phyloP scores from a whole-genome alignment of 2,888 invertebrate genomes.

The Galerucella pusilla region DNA sequence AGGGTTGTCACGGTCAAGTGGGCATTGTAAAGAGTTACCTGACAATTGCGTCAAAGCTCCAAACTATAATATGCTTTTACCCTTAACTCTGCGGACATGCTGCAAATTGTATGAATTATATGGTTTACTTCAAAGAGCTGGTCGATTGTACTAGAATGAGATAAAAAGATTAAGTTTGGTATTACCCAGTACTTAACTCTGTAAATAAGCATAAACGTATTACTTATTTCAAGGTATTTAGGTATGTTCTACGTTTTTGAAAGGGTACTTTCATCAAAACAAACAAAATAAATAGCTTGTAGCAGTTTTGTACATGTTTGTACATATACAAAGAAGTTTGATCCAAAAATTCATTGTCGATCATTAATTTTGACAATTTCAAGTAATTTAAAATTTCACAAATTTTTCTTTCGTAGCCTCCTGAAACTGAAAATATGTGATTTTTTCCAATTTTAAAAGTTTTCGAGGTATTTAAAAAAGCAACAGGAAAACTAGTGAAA shows the following conservation, averaged over 20 bases:
- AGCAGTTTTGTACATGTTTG: too few species aligned
- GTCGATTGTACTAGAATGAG: background rate
- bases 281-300: too few species aligned
- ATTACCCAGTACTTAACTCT: background rate
- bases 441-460: too few species aligned
- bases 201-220: background rate
- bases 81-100: background rate
- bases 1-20: slow-evolving; percentile 48
- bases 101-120: slow-evolving; percentile 3
- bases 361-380: too few species aligned
- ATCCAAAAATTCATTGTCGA: too few species aligned
- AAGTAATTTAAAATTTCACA: too few species aligned
- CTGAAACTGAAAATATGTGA: too few species aligned
- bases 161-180: background rate
- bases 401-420: too few species aligned
- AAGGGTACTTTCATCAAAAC: background rate
- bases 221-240: background rate
- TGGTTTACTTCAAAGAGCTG: background rate
- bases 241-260: background rate
- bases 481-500: too few species aligned
- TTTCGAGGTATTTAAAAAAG: too few species aligned
- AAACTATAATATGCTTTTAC: slow-evolving; percentile 3
- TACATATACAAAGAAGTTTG: too few species aligned
- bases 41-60: slow-evolving; percentile 44
- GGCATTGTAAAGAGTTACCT: slow-evolving; percentile 43